phyloP scores from a whole-genome alignment of 2,113 vertebrate genomes.

The Caranx ignobilis region DNA sequence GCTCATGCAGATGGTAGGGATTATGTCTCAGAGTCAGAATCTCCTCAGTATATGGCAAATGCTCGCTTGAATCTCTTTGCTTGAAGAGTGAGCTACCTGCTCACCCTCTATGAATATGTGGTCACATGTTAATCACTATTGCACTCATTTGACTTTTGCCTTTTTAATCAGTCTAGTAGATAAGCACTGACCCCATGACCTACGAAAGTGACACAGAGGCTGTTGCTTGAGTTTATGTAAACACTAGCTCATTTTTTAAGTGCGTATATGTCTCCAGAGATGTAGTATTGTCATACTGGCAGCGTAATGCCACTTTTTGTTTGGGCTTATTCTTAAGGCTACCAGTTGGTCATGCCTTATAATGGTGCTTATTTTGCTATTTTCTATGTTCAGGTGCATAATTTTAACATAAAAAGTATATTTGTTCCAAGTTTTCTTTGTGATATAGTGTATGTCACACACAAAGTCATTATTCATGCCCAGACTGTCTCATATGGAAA shows the following conservation, averaged over 20 bases:
- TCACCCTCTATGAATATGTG: background rate
- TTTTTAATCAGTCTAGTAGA: constrained; percentile 42
- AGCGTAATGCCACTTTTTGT: background rate
- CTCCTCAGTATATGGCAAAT: background rate
- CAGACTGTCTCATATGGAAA: constrained; percentile 69
- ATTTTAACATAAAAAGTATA: background rate
- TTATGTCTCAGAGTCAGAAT: constrained; percentile 4
- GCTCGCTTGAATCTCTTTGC: background rate
- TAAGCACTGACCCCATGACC: constrained; percentile 54
- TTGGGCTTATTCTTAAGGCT: background rate
- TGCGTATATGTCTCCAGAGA: constrained; percentile 51
- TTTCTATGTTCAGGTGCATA: background rate
- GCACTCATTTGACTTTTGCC: constrained; percentile 42
- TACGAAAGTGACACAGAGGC: constrained; percentile 40
- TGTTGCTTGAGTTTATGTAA: constrained; percentile 57
- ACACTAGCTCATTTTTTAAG: constrained; percentile 55
- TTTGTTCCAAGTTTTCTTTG: constrained; percentile 17
- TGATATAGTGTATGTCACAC: constrained; percentile 16
- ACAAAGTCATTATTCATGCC: constrained; percentile 66
- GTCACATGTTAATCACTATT: constrained; percentile 4
- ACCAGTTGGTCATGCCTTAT: background rate
- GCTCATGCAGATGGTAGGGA: background rate
- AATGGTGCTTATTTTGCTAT: background rate
- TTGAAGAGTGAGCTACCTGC: background rate
- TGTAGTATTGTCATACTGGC: constrained; percentile 23